Base-by-base conservation (phyloP, 2,888 invertebrate species). In the Cryptops parisi region DNA sequence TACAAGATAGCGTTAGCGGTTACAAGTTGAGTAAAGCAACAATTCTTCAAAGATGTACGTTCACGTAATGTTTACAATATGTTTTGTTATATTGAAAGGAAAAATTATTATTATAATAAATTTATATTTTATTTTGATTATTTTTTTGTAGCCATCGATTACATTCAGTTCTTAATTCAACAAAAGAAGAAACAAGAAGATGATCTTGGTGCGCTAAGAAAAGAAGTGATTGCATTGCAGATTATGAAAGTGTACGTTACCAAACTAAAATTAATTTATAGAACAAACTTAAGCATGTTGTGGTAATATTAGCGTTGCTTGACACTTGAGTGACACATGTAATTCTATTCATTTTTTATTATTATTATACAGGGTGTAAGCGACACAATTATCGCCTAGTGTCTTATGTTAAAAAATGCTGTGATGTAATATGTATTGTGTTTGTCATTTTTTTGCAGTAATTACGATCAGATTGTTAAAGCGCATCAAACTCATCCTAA, bases 21-120 rank as follows among this genome's bases (percentile, higher is more conserved):
- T 90, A 91, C 68, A 96, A 96, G 71, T 76, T 93, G 38, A 94
- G 94, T 70, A 96, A 96, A 75, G 96, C 94, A 47, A 87, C 91
- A 43, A 84, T 91, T 41, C 76, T 96, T 40, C 94, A 94, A 71
- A 89, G 88, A 71, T 93, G 70, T 71, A 59, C 63, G 68, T 60
- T 44, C n/a, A 47, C 5, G 9, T 21, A 44, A 44, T 2, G 15
- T n/a, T n/a, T 44, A 12, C 22, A 43, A 23, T 17, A 3, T 6
- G 21, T 3, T 19, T 2, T 19, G 15, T n/a, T n/a, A 24, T 15
- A 4, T 44, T n/a, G 17, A 17, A 44, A 17, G 9, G 22, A 45
- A 9, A 5, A 45, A 3, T 1, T 21, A 17, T 25, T 27, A 40
- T 33, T 52, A 41, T 45, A 2, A 21, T n/a, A 43, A 5, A 25